Conservation (phyloP, 2,797 vertebrate species). For the Megaceryle alcyon region DNA sequence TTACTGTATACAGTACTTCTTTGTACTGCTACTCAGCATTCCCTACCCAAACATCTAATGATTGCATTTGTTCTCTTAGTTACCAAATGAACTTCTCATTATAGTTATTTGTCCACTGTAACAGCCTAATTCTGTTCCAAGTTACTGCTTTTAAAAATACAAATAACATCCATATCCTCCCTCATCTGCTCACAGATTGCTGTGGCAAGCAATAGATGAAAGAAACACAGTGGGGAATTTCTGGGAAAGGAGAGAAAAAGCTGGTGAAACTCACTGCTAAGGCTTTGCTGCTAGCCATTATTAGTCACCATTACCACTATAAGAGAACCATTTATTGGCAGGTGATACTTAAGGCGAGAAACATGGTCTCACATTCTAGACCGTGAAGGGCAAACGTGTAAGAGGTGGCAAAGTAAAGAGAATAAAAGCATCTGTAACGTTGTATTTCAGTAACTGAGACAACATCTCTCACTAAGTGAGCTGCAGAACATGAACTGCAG, state of each 20-base stretch:
- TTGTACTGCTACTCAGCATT: neutral
- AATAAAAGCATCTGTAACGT: neutral
- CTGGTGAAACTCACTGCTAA: neutral
- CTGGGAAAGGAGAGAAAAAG: neutral
- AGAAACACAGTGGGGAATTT: neutral
- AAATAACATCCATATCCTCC: neutral
- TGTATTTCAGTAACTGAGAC: neutral
- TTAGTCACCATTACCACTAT: neutral
- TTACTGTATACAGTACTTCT: neutral
- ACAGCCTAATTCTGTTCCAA: neutral
- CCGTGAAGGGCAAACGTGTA: fast-evolving
- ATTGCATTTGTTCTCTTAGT: neutral
- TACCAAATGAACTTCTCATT: neutral
- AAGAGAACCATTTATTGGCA: neutral
- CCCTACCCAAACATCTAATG: neutral
- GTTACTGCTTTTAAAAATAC: neutral
- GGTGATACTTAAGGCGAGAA: neutral
- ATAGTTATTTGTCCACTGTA: neutral
- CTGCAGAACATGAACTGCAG: neutral
- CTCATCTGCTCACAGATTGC: neutral
- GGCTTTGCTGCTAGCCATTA: neutral
- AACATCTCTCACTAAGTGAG: neutral
- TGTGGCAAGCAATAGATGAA: neutral
- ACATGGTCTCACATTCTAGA: neutral
- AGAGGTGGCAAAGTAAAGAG: neutral